Base-by-base conservation (phyloP, 53 echinoderm and acorn worm genomes). In the Actinopyga echinites region DNA sequence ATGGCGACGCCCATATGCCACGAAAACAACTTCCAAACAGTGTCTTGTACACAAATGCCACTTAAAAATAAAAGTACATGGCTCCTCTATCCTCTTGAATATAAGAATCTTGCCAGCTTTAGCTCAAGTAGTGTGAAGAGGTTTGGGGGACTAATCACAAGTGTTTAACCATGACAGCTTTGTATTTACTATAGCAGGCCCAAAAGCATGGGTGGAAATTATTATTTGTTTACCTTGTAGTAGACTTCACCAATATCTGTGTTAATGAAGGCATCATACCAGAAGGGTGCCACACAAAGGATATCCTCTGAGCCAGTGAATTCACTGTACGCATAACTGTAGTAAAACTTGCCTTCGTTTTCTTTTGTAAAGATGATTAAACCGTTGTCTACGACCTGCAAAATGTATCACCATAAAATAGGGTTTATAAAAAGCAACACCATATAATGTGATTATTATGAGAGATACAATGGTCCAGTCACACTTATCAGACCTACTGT, bases 331-430 rank as follows among this genome's bases (percentile, higher is more conserved):
- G 96, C 91, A 71, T 95, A 89, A 6, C 93, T 93, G 86, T 86
- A 95, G 24, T 87, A 90, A 65, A 73, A 88, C 75, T 91, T 95
- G n/a, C 83, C 90, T 30, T 85, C 91, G 79, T 93, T 95, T 55
- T 93, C 89, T 15, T 95, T 89, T 22, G 82, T 71, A 40, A 95
- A 89, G 25, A 90, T 83, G 17, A 95, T 89, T 26, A 95, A 71
- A 36, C 95, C 95, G 35, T 95, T 95, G 85, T 95, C 95, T 81
- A 91, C 86, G 53, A 95, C 91, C 95, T 95, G 77, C 23, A 65
- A 64, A 26, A n/a, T 21, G 17, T 69, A 12, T 33, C 32, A 69
- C 13, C 8, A 38, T 19, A 36, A 15, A 20, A 62, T 30, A 1
- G 3, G 12, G 63, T 62, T 24, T 10, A 62, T 25, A 30, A 21